phyloP scores from a whole-genome alignment of 2,888 invertebrate species.

The Chorisops tibialis region DNA sequence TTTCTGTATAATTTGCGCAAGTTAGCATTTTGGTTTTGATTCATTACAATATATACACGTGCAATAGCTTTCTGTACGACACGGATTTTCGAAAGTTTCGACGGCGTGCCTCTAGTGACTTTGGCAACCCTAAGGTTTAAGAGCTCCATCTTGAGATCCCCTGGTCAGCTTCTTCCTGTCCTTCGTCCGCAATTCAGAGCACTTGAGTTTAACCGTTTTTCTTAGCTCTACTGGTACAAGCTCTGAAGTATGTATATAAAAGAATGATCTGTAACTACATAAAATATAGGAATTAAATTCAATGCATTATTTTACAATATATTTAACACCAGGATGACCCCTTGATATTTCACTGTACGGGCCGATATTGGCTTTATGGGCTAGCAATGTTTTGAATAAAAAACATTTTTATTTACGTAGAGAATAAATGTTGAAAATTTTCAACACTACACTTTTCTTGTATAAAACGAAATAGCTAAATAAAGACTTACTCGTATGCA shows the following conservation, averaged over 20 bases:
- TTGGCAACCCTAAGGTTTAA: slow-evolving; percentile 95
- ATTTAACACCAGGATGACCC: no score
- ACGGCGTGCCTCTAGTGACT: slow-evolving; percentile 98
- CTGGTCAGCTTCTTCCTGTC: slow-evolving; percentile 97
- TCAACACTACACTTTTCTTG: no score
- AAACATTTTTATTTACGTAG: neutral
- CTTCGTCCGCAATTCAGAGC: slow-evolving; percentile 91
- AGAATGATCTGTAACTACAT: no score
- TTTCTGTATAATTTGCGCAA: slow-evolving; percentile 90
- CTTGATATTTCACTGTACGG: no score
- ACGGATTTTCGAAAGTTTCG: slow-evolving; percentile 96
- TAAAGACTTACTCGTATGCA: no score
- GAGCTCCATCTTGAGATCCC: slow-evolving; percentile 95
- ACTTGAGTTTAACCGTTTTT: slow-evolving; percentile 84
- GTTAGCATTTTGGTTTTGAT: slow-evolving; percentile 98
- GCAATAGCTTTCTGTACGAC: slow-evolving; percentile 98
- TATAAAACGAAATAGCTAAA: no score
- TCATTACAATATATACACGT: slow-evolving; percentile 96
- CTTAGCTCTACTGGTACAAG: slow-evolving; percentile 5
- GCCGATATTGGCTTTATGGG: no score
- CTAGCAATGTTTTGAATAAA: no score
- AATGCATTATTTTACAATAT: no score
- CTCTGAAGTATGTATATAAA: neutral
- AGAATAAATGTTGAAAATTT: no score
- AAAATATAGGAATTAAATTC: no score